Base-by-base conservation (phyloP, 1,140 invertebrate genomes). In the Saccostrea glomerata region DNA sequence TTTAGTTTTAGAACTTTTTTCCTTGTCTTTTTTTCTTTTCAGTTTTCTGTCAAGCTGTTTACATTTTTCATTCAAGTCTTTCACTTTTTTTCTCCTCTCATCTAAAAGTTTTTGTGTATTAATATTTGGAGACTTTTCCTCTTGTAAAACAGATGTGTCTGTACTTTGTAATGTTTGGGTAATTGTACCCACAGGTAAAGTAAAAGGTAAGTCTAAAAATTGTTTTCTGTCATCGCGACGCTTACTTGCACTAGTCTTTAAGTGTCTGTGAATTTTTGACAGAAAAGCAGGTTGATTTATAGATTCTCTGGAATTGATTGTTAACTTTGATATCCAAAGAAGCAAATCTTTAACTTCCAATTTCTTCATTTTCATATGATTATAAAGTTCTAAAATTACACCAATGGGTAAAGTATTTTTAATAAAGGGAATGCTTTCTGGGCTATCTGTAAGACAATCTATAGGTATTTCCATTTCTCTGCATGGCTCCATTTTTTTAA, bases 1-100 rank as follows among this genome's bases (percentile, higher is more conserved):
- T 47, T 83, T 54, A n/a, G 40, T 54, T n/a, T 20, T 12, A 20
- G 82, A 25, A 17, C 3, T 30, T 25, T 15, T 23, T 54, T 70
- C 70, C 56, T 86, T 20, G 73, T 86, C 73, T 30, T 12, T n/a
- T 20, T 73, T 70, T 54, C 85, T 30, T 17, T 86, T 63, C 23
- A 54, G 55, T 70, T 86, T 86, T 70, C 85, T 77, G 20, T 77
- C 23, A 23, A 86, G 63, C 4, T 36, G 85, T 77, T 86, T 86
- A 55, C 73, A 25, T 36, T 86, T 54, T n/a, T 86, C 47, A 20
- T 11, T 36, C 36, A 86, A n/a, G 73, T 86, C 66, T 54, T 55
- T 25, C n/a, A 70, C 60, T 77, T 86, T 86, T 20, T n/a, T 23
- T 25, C 60, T 54, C 25, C 63, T 70, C 23, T 86, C 47, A 47